These are phyloP conservation scores for Digitonthophagus gazella DNA, from an alignment of 2,888 invertebrate genomes.

Conservation along the genomic window DNA sequence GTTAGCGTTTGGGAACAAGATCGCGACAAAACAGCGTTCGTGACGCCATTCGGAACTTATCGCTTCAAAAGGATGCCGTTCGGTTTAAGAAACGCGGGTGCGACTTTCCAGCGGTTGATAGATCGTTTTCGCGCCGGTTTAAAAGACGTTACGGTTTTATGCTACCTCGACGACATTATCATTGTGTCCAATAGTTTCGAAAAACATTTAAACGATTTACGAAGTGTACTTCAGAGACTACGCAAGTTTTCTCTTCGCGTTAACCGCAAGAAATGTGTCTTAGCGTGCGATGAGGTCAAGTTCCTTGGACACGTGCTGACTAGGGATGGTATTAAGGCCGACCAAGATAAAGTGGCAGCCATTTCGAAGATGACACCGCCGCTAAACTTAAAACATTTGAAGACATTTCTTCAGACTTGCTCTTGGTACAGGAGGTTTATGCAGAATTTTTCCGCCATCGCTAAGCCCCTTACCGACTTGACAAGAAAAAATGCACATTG, in stretches of 20 bases:
- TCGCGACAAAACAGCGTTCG: constrained; percentile 24
- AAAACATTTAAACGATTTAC: constrained; percentile 33
- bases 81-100: constrained; percentile 34
- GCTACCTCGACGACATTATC: constrained; percentile 39
- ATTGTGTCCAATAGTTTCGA: constrained; percentile 33
- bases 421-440: constrained; percentile 33
- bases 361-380: constrained; percentile 26
- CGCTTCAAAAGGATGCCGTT: constrained; percentile 35
- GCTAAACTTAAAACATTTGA: constrained; percentile 20
- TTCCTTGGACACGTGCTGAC: constrained; percentile 31
- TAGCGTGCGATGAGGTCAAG: not conserved
- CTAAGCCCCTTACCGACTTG: constrained; percentile 26
- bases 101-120: constrained; percentile 34
- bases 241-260: constrained; percentile 27
- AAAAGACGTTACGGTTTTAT: constrained; percentile 29
- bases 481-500: constrained; percentile 26
- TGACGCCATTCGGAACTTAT: constrained; percentile 32
- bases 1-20: constrained; percentile 30
- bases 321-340: constrained; percentile 19
- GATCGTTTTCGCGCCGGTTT: constrained; percentile 33
- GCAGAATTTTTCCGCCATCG: constrained; percentile 27
- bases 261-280: constrained; percentile 35
- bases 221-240: constrained; percentile 28
- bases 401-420: constrained; percentile 27
- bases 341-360: constrained; percentile 25